Base-by-base conservation (phyloP, 92 coral and sea anemone genomes). In the Heliopora coerulea region DNA sequence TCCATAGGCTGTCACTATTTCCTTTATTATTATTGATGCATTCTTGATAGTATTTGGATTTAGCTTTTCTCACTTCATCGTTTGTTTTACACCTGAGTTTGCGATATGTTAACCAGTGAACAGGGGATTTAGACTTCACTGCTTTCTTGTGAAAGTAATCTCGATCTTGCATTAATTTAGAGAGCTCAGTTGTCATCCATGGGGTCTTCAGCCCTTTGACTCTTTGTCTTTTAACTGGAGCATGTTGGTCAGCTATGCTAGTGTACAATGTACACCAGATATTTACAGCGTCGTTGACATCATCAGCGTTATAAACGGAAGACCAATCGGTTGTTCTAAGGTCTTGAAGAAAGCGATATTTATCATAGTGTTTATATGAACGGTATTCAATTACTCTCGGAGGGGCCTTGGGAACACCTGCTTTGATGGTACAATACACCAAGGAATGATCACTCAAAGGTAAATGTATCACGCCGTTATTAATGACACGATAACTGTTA, bases 361-460 rank as follows among this genome's bases (percentile, higher is more conserved):
- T 62, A 21, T 76, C 62, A 60, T 60, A 84, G 18, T 65, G 77
- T 62, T 84, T 84, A 56, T 79, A 84, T 49, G 84, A 84, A 28
- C 82, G 82, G 60, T 84, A 74, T 40, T 84, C 79, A 39, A 75
- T 59, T 49, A 41, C 68, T 39, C 82, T n/a, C 21, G 57, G 56
- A 68, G 74, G 64, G 52, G 73, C 73, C 68, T 70, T 77, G 15
- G 82, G 57, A 34, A 83, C 79, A 13, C 74, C 80, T 14, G 79
- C 74, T 73, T 81, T 84, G 24, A 59, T 5, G 20, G 56, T 56
- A 32, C 78, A 83, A 23, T 69, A 79, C 37, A 84, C 77, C 41
- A 84, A 44, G 54, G 78, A 84, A 67, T 84, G 82, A 67, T 84
- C 84, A 40, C 88, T 84, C 64, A 84, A 20, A 12, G 78, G 19